Percentiles rank a stretch among this genome's conserved stretches.
These are phyloP conservation scores for Calameuta idolon DNA, from an alignment of 2,888 invertebrate genomes.

Conservation along the genomic window DNA sequence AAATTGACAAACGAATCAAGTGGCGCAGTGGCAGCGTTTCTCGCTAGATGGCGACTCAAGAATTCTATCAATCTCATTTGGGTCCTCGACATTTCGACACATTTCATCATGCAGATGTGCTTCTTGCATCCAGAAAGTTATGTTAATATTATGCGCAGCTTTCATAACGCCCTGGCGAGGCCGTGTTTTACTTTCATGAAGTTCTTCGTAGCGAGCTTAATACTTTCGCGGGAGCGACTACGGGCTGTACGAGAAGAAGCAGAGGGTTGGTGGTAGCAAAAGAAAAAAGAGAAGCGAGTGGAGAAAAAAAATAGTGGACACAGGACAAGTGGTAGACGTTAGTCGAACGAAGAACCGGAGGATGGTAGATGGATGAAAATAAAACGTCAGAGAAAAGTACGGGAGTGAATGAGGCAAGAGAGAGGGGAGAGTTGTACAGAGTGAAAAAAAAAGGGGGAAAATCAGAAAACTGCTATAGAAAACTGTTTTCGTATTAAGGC, in stretches of 20 bases:
- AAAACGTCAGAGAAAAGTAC: background rate
- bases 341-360: background rate
- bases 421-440: too few species aligned
- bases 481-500: background rate
- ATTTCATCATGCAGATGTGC: slow-evolving; percentile 49
- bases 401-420: background rate
- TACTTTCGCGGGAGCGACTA: slow-evolving; percentile 27
- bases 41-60: slow-evolving; percentile 32
- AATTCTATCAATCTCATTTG: slow-evolving; percentile 47
- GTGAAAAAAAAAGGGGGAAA: background rate
- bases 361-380: background rate
- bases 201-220: slow-evolving; percentile 43
- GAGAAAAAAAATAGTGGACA: background rate
- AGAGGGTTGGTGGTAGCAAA: slow-evolving; percentile 16
- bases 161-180: slow-evolving; percentile 41
- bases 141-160: slow-evolving; percentile 50
- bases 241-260: background rate
- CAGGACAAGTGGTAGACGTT: background rate
- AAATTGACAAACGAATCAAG: background rate
- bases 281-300: slow-evolving; percentile 18
- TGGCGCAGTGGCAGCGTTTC: background rate
- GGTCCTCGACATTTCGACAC: slow-evolving; percentile 41
- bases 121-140: slow-evolving; percentile 37
- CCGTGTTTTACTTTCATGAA: slow-evolving; percentile 52
- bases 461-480: background rate